phyloP scores from a whole-genome alignment of 92 coral and sea anemone genomes.

The Virgularia gustaviana region DNA sequence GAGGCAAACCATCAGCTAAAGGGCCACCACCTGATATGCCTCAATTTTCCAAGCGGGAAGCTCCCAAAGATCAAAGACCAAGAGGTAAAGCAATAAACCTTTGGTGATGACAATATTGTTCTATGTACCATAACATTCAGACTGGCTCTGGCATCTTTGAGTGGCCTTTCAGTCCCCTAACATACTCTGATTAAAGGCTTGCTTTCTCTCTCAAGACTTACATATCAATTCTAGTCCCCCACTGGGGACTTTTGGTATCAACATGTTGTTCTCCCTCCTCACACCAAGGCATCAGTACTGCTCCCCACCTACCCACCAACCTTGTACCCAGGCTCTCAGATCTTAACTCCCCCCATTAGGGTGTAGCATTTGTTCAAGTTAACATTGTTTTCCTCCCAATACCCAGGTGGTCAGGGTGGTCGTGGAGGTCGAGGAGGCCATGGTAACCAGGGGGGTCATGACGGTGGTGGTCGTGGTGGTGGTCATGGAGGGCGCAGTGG shows the following conservation, averaged over 20 bases:
- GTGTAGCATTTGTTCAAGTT: no score
- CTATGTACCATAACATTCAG: not conserved
- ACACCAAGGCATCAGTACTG: no score
- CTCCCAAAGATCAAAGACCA: slow-evolving; percentile 79
- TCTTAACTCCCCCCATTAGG: no score
- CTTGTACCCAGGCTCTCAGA: no score
- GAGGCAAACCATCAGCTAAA: slow-evolving; percentile 74
- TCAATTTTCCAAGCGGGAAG: slow-evolving; percentile 77
- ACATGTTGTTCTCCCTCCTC: no score
- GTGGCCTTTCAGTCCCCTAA: no score
- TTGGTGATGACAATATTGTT: not conserved
- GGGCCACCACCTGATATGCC: slow-evolving; percentile 96
- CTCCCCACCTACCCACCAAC: no score
- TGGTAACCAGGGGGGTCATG: slow-evolving; percentile 51
- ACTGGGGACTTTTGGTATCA: no score
- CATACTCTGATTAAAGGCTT: no score
- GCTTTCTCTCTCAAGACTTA: no score
- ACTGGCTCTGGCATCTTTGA: no score
- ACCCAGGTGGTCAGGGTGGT: slow-evolving; percentile 25
- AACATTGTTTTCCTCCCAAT: not conserved
- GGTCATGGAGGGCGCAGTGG: slow-evolving; percentile 47
- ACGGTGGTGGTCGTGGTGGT: slow-evolving; percentile 42
- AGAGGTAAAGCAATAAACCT: not conserved
- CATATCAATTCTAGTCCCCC: no score
- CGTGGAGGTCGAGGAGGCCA: slow-evolving; percentile 48